Evolutionary conservation across 1,140 invertebrate genomes (phyloP), one percentile per base, ranked within the genome.

Genomic region (Listronotus oregonensis): DNA sequence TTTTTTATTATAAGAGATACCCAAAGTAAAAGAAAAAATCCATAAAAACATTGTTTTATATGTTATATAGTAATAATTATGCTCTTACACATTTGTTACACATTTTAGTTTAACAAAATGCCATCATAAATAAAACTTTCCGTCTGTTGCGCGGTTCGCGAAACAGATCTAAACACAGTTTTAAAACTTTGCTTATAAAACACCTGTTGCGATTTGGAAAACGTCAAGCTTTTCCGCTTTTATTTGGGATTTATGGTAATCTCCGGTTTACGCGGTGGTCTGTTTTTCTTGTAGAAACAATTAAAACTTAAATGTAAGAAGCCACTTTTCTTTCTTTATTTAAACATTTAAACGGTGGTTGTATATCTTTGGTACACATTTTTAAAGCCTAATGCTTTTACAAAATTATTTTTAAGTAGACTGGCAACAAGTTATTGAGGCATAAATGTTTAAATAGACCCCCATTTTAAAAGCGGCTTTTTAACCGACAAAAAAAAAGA

Each of bases 161-260:
- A 49, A 64, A 64, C 51, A 64, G 31, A 56, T 56, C 27, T 47
- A 47, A 64, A 64, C 46, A 42, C 31, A 56, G 40, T 57, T 64
- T 64, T 56, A 47, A 50, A 64, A 64, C 12, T 64, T 64, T 55
- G 43, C 62, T 57, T 56, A 43, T 64, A 56, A 57, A 64, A 57
- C 62, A 64, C 62, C 62, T 64, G 62, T 64, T 64, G 62, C 62
- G 62, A 64, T 64, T 57, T 44, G 62, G 43, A 54, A 64, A 61
- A 56, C 51, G 62, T 55, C 52, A 56, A 61, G 52, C 50, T 31
- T 54, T 57, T 56, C 43, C 52, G 52, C 62, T 47, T 64, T 64
- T 64, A 56, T 47, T 32, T n/a, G 52, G 21, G 46, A 64, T 64
- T 64, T 64, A 64, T 64, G 51, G 62, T 64, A 57, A 64, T 64